phyloP scores from a whole-genome alignment of 2,113 vertebrate species.

The Sceloporus tristichus region DNA sequence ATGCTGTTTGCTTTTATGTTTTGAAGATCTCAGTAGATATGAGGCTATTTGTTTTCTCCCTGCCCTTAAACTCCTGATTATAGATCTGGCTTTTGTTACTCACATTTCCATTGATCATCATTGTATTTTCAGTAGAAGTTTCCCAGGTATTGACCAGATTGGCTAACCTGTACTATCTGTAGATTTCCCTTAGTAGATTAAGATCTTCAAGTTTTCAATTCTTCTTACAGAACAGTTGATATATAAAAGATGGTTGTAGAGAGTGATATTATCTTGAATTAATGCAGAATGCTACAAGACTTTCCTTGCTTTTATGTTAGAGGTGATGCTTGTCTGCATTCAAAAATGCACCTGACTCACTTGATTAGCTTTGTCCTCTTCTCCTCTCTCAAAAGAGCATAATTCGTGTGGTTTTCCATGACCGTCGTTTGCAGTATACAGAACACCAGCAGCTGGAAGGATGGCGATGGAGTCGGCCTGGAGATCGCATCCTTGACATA shows the following conservation, averaged over 20 bases:
- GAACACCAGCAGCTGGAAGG: constrained; percentile 96
- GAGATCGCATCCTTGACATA: constrained; percentile 93
- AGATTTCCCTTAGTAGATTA: constrained; percentile 44
- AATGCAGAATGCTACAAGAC: constrained; percentile 10
- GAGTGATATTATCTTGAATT: constrained; percentile 43
- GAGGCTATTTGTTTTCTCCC: neutral
- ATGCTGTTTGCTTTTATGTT: constrained; percentile 6
- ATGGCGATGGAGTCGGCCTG: constrained; percentile 95
- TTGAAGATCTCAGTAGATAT: neutral
- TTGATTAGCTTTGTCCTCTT: neutral
- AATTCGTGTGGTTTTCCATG: constrained; percentile 93
- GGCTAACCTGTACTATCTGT: too few relatives aligned
- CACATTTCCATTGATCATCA: neutral
- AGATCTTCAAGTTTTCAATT: constrained; percentile 19
- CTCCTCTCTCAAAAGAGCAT: constrained; percentile 84
- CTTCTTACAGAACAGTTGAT: constrained; percentile 31
- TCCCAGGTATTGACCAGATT: neutral
- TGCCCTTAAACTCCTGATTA: too few relatives aligned
- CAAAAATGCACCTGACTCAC: constrained; percentile 8
- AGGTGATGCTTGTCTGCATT: constrained; percentile 42
- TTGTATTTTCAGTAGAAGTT: constrained; percentile 19
- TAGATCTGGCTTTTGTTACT: constrained; percentile 50
- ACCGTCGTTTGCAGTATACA: constrained; percentile 92
- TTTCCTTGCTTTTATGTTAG: constrained; percentile 48
- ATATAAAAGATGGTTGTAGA: constrained; percentile 32